These are phyloP conservation scores for Diachasma alloeum DNA, from an alignment of 1,140 invertebrate species.

Conservation along the genomic window DNA sequence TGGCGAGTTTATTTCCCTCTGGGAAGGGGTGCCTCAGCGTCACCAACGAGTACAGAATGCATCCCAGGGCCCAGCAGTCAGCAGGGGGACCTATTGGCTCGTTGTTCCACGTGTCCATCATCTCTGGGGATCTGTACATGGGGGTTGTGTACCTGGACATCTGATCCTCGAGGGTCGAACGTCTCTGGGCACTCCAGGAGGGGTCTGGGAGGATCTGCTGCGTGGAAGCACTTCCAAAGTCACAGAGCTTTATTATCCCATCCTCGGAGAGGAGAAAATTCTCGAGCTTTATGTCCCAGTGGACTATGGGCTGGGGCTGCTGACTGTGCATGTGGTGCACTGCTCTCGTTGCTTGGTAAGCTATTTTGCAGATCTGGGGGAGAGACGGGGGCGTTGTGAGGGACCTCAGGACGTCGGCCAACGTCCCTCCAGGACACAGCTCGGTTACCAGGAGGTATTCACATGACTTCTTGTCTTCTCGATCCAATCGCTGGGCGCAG, in stretches of 20 bases:
- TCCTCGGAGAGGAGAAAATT: constrained; percentile 79
- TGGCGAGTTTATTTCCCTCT: constrained; percentile 93
- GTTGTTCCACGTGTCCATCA: constrained; percentile 98
- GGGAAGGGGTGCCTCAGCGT: constrained; percentile 97
- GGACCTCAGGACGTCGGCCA: constrained; percentile 82
- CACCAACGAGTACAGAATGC: constrained; percentile 91
- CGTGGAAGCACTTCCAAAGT: constrained; percentile 96
- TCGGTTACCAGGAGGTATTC: constrained; percentile 80
- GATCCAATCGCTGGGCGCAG: constrained; percentile 76
- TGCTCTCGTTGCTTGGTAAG: constrained; percentile 90
- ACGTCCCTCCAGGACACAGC: constrained; percentile 77
- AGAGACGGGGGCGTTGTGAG: constrained; percentile 72
- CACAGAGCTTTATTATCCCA: constrained; percentile 94
- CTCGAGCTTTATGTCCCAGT: constrained; percentile 91
- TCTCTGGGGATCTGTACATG: constrained; percentile 94
- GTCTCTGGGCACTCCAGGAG: constrained; percentile 91
- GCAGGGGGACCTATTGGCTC: constrained; percentile 86
- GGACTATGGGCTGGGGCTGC: constrained; percentile 82
- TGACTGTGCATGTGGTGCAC: constrained; percentile 94
- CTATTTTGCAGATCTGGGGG: constrained; percentile 84
- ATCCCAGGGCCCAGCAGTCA: constrained; percentile 98
- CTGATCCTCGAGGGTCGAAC: constrained; percentile 91
- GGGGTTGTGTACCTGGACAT: constrained; percentile 81
- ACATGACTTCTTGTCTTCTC: constrained; percentile 67
- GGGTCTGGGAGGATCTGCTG: constrained; percentile 84